Evolutionary conservation across 2,888 invertebrate genomes (phyloP).

Genomic region (Parnassius orleans): DNA sequence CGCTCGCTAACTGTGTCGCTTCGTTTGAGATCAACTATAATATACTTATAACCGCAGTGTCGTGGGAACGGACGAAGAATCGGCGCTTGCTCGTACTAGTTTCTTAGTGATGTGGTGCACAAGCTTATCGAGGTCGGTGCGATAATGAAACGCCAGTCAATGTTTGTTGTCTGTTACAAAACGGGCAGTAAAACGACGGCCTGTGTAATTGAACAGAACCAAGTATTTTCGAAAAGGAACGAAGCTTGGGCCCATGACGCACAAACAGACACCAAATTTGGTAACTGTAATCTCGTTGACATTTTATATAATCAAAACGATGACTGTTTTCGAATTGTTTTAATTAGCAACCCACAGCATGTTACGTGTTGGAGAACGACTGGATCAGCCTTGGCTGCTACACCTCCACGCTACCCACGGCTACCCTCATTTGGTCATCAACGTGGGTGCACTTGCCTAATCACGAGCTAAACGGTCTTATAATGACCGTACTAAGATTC

Average conservation of each 20-base stretch:
- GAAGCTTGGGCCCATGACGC: constrained; percentile 22
- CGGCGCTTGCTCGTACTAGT: constrained; percentile 67
- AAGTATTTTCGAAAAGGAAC: constrained; percentile 36
- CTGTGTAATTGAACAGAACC: constrained; percentile 11
- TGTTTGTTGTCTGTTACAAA: constrained; percentile 57
- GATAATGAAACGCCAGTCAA: constrained; percentile 70
- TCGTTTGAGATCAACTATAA: constrained; percentile 57
- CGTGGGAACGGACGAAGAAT: constrained; percentile 74
- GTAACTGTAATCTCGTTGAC: constrained; percentile 36
- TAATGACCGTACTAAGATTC: constrained; percentile 66
- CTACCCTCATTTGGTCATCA: constrained; percentile 78
- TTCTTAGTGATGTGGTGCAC: constrained; percentile 66
- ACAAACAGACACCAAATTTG: constrained; percentile 30
- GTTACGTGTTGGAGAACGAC: constrained; percentile 61
- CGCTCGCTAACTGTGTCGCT: constrained; percentile 67
- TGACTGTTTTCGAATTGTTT: constrained; percentile 58
- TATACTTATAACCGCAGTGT: constrained; percentile 56
- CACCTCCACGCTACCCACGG: constrained; percentile 77
- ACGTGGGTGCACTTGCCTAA: constrained; percentile 71
- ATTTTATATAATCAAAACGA: constrained; percentile 43
- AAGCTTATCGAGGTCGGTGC: constrained; percentile 67
- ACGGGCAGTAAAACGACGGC: constrained; percentile 40
- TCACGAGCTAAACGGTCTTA: constrained; percentile 72
- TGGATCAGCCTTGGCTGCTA: constrained; percentile 75
- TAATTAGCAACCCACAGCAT: constrained; percentile 74